A percentile compares a stretch with the other conserved stretches of the same genome.
phyloP scores from a whole-genome alignment of 1,140 invertebrate genomes.

The Eciton burchellii region DNA sequence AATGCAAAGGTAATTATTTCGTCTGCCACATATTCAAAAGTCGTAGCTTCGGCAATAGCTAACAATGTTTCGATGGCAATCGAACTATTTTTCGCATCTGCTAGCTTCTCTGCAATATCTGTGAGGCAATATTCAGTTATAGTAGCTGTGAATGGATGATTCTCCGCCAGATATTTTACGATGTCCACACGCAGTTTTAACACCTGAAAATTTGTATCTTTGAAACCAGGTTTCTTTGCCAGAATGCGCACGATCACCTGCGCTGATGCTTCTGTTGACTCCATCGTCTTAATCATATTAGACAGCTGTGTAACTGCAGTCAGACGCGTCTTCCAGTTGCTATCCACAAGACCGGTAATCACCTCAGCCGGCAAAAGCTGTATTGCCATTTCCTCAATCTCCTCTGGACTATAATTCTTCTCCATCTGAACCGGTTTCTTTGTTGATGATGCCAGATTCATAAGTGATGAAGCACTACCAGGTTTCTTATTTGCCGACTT shows the following conservation, averaged over 20 bases:
- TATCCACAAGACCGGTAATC: conserved; percentile 90
- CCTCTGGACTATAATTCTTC: conserved; percentile 86
- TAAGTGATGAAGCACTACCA: conserved; percentile 63
- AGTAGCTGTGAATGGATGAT: conserved; percentile 89
- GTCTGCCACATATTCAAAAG: conserved; percentile 90
- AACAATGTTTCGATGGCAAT: conserved; percentile 90
- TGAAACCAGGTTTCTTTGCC: conserved; percentile 95
- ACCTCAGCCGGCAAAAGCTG: conserved; percentile 88
- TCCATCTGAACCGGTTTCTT: conserved; percentile 79
- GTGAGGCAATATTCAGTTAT: conserved; percentile 91
- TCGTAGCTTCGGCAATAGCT: conserved; percentile 91
- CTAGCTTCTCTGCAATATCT: conserved; percentile 94
- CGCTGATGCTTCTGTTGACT: conserved; percentile 88
- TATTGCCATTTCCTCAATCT: conserved; percentile 89
- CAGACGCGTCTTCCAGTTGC: conserved; percentile 95
- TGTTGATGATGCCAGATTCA: conserved; percentile 73
- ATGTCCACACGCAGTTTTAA: conserved; percentile 93
- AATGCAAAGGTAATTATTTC: conserved; percentile 91
- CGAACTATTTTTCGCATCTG: conserved; percentile 92
- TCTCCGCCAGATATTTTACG: conserved; percentile 92
- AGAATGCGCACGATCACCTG: conserved; percentile 92
- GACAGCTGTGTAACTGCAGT: conserved; percentile 91
- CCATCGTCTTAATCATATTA: conserved; percentile 87
- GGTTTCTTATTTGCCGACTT: conserved; percentile 80
- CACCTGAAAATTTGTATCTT: conserved; percentile 95